A percentile compares a stretch with the other conserved stretches of the same genome.
phyloP scores from a whole-genome alignment of 1,140 invertebrate species.

The Drosophila subpulchrella region DNA sequence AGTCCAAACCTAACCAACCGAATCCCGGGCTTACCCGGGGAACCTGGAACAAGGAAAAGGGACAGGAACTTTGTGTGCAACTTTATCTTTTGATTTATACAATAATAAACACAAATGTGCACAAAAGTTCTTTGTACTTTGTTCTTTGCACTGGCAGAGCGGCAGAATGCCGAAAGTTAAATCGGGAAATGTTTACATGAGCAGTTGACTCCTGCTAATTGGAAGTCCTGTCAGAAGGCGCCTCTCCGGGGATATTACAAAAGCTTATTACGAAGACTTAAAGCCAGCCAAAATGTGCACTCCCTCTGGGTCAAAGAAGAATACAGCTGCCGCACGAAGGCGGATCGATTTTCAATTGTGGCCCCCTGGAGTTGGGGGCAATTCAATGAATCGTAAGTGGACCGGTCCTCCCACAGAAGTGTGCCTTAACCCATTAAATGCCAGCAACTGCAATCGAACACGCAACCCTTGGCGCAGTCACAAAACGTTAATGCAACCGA shows the following conservation, averaged over 20 bases:
- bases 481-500: constrained; percentile 43
- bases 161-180: constrained; percentile 33
- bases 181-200: constrained; percentile 51
- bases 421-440: constrained; percentile 54
- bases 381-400: constrained; percentile 52
- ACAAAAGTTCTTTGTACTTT: constrained; percentile 62
- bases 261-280: constrained; percentile 7
- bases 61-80: constrained; percentile 53
- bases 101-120: constrained; percentile 77
- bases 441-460: constrained; percentile 51
- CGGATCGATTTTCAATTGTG: constrained; percentile 41
- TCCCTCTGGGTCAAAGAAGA: background rate
- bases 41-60: constrained; percentile 3
- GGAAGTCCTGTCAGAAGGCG: constrained; percentile 37
- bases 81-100: constrained; percentile 79
- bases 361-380: constrained; percentile 15
- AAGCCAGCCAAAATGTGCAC: background rate
- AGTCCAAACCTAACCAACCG: constrained; percentile 19
- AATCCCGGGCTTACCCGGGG: constrained; percentile 8
- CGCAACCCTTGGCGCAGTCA: constrained; percentile 39
- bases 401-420: constrained; percentile 40
- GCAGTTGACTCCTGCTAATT: constrained; percentile 55
- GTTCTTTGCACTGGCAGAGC: constrained; percentile 39
- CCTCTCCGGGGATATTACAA: constrained; percentile 8
- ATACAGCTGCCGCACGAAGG: background rate